Conservation (phyloP, 1,140 invertebrate species). For the Diachasma alloeum region DNA sequence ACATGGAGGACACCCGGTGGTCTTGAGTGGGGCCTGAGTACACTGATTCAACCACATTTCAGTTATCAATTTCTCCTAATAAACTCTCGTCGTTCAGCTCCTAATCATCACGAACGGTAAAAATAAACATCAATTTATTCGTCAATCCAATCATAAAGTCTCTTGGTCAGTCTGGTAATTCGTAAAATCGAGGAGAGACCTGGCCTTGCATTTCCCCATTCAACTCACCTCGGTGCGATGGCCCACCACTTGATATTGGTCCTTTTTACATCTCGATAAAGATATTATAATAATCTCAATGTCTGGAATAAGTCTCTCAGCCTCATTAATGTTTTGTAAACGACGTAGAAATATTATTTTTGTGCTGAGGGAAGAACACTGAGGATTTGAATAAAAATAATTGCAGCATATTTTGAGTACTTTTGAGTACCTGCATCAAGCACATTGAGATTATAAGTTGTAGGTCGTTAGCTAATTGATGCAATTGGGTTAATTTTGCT, state of each 20-base stretch:
- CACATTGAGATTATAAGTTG: background rate
- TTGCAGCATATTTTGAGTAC: background rate
- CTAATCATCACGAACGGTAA: constrained; percentile 28
- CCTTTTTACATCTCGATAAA: background rate
- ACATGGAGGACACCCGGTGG: constrained; percentile 38
- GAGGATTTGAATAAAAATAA: background rate
- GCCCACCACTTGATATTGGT: background rate
- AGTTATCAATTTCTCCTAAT: constrained; percentile 23
- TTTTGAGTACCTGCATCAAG: background rate
- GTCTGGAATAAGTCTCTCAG: background rate
- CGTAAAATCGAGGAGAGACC: constrained; percentile 36
- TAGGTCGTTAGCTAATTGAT: background rate
- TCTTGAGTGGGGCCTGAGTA: constrained; percentile 3
- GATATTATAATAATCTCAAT: background rate
- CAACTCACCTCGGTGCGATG: background rate
- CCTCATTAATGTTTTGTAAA: too few species aligned
- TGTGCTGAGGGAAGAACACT: background rate
- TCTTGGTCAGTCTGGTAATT: background rate
- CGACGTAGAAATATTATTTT: too few species aligned
- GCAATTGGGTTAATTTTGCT: background rate
- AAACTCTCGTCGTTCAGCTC: background rate
- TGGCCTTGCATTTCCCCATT: background rate
- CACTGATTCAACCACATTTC: constrained; percentile 12
- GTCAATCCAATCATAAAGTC: background rate
- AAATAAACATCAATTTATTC: background rate